Conservation (phyloP, 1,140 invertebrate genomes). For the Drosophila busckii region DNA sequence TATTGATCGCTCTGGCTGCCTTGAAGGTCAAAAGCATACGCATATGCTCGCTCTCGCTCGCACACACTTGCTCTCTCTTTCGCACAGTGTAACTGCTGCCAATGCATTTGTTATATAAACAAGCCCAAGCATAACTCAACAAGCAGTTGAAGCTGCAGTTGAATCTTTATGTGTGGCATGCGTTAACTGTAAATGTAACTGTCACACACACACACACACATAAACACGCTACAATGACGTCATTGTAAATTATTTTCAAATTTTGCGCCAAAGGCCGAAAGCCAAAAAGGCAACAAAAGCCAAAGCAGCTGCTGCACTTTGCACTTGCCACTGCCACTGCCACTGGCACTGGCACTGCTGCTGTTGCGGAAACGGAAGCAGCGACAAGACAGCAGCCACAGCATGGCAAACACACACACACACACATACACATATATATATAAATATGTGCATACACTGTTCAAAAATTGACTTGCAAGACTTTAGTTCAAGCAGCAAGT, state of each 20-base stretch:
- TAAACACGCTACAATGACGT: constrained; percentile 41
- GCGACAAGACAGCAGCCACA: constrained; percentile 59
- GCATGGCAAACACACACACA: constrained; percentile 37
- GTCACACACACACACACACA: not conserved
- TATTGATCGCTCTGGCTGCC: constrained; percentile 64
- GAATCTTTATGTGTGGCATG: too few relatives aligned
- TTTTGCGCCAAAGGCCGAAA: constrained; percentile 63
- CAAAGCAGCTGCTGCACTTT: constrained; percentile 31
- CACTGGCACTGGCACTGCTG: constrained; percentile 19
- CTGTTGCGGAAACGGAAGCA: constrained; percentile 59
- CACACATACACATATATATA: not conserved
- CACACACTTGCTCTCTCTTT: too few relatives aligned
- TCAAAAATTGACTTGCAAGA: too few relatives aligned
- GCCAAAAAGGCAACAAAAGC: constrained; percentile 3
- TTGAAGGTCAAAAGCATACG: constrained; percentile 73
- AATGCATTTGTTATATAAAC: constrained; percentile 52
- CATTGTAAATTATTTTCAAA: constrained; percentile 73
- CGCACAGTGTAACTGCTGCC: too few relatives aligned
- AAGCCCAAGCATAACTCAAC: constrained; percentile 7
- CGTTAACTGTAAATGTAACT: not conserved
- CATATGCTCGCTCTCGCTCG: constrained; percentile 30
- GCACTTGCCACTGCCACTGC: constrained; percentile 29
- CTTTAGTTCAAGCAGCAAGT: too few relatives aligned
- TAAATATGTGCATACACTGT: not conserved
- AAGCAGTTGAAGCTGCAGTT: not conserved